These are phyloP conservation scores for Nomada lathburiana DNA, from an alignment of 2,888 invertebrate genomes.

Conservation along the genomic window DNA sequence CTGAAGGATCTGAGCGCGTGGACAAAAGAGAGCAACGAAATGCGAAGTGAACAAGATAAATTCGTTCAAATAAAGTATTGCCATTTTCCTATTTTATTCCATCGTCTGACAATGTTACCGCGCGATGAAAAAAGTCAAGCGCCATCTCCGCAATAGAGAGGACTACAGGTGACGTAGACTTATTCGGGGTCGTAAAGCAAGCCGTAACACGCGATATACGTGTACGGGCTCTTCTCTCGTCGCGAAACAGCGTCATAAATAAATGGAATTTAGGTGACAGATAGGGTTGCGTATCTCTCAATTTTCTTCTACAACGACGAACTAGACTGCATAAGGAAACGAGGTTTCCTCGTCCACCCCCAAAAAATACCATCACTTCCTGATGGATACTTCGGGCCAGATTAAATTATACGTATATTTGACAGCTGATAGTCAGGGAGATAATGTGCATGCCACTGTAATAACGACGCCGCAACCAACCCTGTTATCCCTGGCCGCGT, in stretches of 20 bases:
- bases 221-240: neutral
- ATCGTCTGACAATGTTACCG: neutral
- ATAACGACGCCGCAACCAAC: slow-evolving; percentile 53
- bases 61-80: neutral
- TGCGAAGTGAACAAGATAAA: neutral
- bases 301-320: neutral
- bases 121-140: neutral
- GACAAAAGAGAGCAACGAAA: neutral
- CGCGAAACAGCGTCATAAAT: slow-evolving; percentile 9
- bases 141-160: slow-evolving; percentile 14
- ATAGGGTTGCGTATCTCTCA: neutral
- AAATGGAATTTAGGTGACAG: slow-evolving; percentile 13
- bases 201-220: slow-evolving; percentile 17
- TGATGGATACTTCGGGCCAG: neutral
- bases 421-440: slow-evolving; percentile 14
- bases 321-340: neutral
- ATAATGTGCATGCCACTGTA: slow-evolving; percentile 58
- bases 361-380: neutral
- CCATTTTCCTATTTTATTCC: neutral
- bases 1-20: slow-evolving; percentile 2
- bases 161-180: slow-evolving; percentile 21
- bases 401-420: slow-evolving; percentile 32
- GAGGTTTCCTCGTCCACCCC: neutral
- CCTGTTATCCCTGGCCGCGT: slow-evolving; percentile 57
- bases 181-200: slow-evolving; percentile 41